A percentile compares a stretch with the other conserved stretches of the same genome.
Evolutionary conservation across 30 jellyfish, hydroid and myxozoan genomes (phyloP).

Genomic region (Aurelia aurita): DNA sequence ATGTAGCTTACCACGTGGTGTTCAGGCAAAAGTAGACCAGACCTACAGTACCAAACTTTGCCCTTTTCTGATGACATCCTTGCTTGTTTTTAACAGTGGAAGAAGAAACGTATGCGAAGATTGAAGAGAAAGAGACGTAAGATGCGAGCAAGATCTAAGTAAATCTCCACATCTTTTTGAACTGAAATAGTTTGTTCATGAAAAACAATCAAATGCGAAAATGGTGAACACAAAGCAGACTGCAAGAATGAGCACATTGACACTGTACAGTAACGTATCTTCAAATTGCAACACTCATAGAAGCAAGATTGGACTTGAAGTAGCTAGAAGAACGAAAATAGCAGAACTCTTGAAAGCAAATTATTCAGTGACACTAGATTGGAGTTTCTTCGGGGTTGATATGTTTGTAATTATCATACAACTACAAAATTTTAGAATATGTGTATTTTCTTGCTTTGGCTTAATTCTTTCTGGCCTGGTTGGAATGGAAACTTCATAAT

Average conservation of each 20-base stretch:
- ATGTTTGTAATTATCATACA: not conserved
- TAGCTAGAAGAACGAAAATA: not conserved
- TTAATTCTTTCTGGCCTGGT: no score
- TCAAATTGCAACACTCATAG: not conserved
- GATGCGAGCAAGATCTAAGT: constrained; percentile 84
- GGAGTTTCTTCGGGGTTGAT: constrained; percentile 7
- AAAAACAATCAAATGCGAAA: not conserved
- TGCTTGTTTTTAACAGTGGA: constrained; percentile 42
- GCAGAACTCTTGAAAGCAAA: constrained; percentile 1
- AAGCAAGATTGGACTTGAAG: not conserved
- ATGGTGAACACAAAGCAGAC: not conserved
- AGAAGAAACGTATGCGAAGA: constrained; percentile 81
- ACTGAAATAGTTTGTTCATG: constrained; percentile 24
- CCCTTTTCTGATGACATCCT: not conserved
- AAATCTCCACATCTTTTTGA: constrained; percentile 32
- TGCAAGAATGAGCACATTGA: not conserved
- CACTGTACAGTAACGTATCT: not conserved
- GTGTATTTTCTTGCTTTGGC: no score
- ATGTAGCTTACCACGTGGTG: no score
- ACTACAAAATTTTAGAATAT: not conserved
- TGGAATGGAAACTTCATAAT: no score
- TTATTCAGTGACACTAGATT: constrained; percentile 2
- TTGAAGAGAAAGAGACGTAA: constrained; percentile 75
- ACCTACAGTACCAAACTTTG: no score
- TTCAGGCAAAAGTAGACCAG: no score